Percentiles rank a stretch among this genome's conserved stretches.
Conservation (phyloP, 2,888 invertebrate genomes). For the Leptarthrus brevirostris region DNA sequence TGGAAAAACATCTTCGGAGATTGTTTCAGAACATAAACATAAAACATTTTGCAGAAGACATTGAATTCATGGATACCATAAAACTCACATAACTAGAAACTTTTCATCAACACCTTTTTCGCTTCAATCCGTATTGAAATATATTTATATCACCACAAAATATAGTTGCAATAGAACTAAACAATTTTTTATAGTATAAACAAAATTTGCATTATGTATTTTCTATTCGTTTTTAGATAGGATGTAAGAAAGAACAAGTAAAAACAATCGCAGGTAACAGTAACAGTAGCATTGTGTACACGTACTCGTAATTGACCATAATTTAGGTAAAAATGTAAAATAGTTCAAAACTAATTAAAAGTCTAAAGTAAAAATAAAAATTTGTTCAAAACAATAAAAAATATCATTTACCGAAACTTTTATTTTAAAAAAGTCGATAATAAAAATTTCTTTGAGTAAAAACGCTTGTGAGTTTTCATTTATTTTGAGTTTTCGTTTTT, state of each 20-base stretch:
- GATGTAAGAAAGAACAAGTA: constrained; percentile 13
- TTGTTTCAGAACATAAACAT: constrained; percentile 15
- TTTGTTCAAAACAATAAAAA: constrained; percentile 17
- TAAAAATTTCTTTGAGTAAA: constrained; percentile 67
- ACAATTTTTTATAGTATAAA: constrained; percentile 4
- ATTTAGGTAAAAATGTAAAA: not conserved
- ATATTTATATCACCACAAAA: not conserved
- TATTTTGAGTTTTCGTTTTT: constrained; percentile 49
- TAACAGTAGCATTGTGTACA: constrained; percentile 36
- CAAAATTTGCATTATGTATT: not conserved
- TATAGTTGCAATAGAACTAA: not conserved
- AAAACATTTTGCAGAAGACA: constrained; percentile 19
- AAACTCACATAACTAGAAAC: not conserved
- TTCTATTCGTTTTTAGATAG: constrained; percentile 32
- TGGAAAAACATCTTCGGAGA: constrained; percentile 28
- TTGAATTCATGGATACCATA: not conserved
- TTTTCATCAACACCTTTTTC: not conserved
- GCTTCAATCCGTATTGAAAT: constrained; percentile 12
- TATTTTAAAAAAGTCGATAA: constrained; percentile 52
- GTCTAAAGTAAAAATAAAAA: constrained; percentile 13
- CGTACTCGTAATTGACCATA: constrained; percentile 15
- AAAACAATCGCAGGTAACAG: constrained; percentile 30
- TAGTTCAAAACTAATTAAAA: constrained; percentile 10
- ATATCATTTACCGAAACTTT: constrained; percentile 22
- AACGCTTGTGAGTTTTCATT: constrained; percentile 66